Evolutionary conservation across 2,113 vertebrate species (phyloP).

Genomic region (Megaptera novaeangliae): DNA sequence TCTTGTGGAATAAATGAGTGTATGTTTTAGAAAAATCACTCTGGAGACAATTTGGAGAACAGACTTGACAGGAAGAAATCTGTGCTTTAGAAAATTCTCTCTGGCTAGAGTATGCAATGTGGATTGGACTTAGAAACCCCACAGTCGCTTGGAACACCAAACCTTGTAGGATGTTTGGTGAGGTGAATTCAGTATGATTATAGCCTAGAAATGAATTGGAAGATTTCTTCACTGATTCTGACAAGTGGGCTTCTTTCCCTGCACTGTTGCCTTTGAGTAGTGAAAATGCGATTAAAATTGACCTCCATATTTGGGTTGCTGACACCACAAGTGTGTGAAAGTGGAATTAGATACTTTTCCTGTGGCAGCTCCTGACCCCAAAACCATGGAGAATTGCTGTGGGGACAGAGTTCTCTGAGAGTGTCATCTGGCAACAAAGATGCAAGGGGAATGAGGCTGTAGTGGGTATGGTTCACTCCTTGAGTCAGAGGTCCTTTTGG

Average conservation of each 20-base stretch:
- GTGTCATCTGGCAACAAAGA: neutral
- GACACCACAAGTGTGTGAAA: conserved; percentile 35
- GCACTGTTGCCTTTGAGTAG: neutral
- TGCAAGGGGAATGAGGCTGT: neutral
- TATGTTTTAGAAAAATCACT: conserved; percentile 4
- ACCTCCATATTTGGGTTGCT: conserved; percentile 16
- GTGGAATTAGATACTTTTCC: conserved; percentile 47
- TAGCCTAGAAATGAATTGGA: neutral
- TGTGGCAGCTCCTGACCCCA: conserved; percentile 21
- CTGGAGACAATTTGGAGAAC: conserved; percentile 17
- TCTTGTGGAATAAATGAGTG: neutral
- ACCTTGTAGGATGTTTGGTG: neutral
- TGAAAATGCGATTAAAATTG: conserved; percentile 20
- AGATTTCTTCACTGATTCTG: neutral
- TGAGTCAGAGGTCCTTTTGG: conserved; percentile 14
- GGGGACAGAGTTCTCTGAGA: conserved; percentile 36
- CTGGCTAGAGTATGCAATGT: neutral
- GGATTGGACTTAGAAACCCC: neutral
- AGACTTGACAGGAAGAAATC: conserved; percentile 5
- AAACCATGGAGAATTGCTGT: neutral
- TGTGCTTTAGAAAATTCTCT: conserved; percentile 6
- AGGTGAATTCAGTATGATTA: neutral
- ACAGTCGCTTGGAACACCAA: neutral
- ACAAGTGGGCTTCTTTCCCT: neutral
- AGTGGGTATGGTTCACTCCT: neutral